Evolutionary conservation across 2,113 vertebrate species (phyloP).

Genomic region (Taurulus bubalis): DNA sequence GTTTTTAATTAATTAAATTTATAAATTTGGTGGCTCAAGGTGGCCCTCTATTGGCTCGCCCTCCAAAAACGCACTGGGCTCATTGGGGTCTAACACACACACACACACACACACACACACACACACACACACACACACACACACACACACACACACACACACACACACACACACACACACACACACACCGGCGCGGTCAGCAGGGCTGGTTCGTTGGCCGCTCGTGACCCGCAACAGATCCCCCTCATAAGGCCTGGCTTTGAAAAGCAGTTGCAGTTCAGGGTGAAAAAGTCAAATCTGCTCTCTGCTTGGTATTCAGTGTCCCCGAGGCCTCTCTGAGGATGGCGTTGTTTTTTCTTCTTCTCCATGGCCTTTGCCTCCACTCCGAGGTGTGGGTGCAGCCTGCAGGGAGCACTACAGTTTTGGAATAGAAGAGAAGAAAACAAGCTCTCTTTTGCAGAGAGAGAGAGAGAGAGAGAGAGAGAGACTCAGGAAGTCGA

Average conservation of each 20-base stretch:
- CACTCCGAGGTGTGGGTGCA: constrained; percentile 29
- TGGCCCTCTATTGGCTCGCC: too few species aligned
- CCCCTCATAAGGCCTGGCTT: constrained; percentile 11
- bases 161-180: constrained; percentile 17
- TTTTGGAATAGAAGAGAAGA: constrained; percentile 40
- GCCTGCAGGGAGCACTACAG: constrained; percentile 75
- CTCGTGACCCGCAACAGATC: neutral
- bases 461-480: too few species aligned
- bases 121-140: constrained; percentile 13
- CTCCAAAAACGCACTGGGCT: constrained; percentile 33
- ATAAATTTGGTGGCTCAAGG: too few species aligned
- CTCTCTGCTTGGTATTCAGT: neutral
- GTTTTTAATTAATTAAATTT: too few species aligned
- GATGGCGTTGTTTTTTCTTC: neutral
- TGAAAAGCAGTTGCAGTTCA: neutral
- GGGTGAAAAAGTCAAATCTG: neutral
- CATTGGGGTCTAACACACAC: constrained; percentile 29
- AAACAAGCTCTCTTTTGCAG: constrained; percentile 35
- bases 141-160: too few species aligned
- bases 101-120: constrained; percentile 12
- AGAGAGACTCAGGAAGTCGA: too few species aligned
- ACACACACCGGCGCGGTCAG: constrained; percentile 9
- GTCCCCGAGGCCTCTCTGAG: constrained; percentile 9
- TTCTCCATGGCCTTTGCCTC: constrained; percentile 15
- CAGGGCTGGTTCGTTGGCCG: neutral